Percentiles rank a stretch among this genome's conserved stretches.
These are phyloP conservation scores for Scolopax bukidnonensis DNA, from an alignment of 2,797 vertebrate genomes.

Conservation along the genomic window DNA sequence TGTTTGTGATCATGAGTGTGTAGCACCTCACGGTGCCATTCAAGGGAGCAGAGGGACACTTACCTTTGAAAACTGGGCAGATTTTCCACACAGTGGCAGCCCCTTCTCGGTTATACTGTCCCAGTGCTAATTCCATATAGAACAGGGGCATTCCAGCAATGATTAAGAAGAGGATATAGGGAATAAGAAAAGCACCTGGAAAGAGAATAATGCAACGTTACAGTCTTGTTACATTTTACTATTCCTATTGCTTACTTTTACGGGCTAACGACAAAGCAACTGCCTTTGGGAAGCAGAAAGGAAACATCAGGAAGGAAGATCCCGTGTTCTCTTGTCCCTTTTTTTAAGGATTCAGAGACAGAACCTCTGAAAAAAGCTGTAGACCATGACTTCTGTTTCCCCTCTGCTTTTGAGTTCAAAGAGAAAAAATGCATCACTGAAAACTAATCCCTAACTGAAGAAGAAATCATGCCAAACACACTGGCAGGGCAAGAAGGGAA, in stretches of 20 bases:
- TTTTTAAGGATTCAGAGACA: background rate
- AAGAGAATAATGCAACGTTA: background rate
- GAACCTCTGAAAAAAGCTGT: background rate
- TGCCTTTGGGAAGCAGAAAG: background rate
- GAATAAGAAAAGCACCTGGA: slow-evolving; percentile 97
- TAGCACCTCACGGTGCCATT: background rate
- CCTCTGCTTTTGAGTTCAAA: background rate
- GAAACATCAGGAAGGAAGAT: background rate
- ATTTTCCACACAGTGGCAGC: slow-evolving; percentile 99
- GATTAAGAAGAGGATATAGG: slow-evolving; percentile 94
- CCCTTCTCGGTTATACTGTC: slow-evolving; percentile 97
- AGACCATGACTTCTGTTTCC: background rate
- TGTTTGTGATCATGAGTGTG: background rate
- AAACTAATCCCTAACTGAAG: background rate
- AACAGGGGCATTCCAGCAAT: slow-evolving; percentile 99
- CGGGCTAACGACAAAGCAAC: background rate
- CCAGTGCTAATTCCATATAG: slow-evolving; percentile 98
- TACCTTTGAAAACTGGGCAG: slow-evolving; percentile 98
- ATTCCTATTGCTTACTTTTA: background rate
- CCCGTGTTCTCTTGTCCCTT: background rate
- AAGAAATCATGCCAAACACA: background rate
- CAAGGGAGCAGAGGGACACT: background rate
- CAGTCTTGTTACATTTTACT: background rate
- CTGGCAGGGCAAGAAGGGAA: background rate
- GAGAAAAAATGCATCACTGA: background rate